A percentile compares a stretch with the other conserved stretches of the same genome.
Conservation (phyloP, 2,888 invertebrate species). For the Acholoe squamosa region DNA sequence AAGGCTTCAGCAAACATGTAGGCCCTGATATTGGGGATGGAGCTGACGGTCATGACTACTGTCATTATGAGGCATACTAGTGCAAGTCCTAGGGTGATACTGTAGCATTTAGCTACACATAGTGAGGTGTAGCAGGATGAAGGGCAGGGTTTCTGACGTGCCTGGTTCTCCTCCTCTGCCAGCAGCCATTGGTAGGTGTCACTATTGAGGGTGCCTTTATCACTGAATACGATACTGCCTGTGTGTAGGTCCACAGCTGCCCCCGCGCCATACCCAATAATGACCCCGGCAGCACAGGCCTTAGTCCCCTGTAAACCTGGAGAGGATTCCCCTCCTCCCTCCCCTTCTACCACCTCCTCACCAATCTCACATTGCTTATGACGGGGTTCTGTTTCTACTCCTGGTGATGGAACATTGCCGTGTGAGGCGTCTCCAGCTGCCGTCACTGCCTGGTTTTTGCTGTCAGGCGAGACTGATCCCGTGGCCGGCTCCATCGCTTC, state of each 20-base stretch:
- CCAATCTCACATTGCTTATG: no score
- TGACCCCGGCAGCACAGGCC: neutral
- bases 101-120: slow-evolving; percentile 52
- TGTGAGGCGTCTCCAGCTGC: neutral
- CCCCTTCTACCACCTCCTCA: neutral
- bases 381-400: no score
- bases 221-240: slow-evolving; percentile 48
- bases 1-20: neutral
- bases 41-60: slow-evolving; percentile 53
- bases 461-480: neutral
- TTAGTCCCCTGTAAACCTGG: neutral
- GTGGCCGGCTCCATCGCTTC: neutral
- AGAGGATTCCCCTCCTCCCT: neutral
- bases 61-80: slow-evolving; percentile 28
- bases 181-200: slow-evolving; percentile 57
- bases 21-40: slow-evolving; percentile 3
- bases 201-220: slow-evolving; percentile 44
- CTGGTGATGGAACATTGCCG: no score
- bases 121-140: slow-evolving; percentile 27
- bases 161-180: neutral
- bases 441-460: neutral
- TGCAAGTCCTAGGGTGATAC: slow-evolving; percentile 40
- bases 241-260: slow-evolving; percentile 48
- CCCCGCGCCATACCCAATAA: slow-evolving; percentile 9
- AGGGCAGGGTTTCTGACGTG: neutral